Evolutionary conservation across 1,140 invertebrate species (phyloP).

Genomic region (Aradophagus sp.): DNA sequence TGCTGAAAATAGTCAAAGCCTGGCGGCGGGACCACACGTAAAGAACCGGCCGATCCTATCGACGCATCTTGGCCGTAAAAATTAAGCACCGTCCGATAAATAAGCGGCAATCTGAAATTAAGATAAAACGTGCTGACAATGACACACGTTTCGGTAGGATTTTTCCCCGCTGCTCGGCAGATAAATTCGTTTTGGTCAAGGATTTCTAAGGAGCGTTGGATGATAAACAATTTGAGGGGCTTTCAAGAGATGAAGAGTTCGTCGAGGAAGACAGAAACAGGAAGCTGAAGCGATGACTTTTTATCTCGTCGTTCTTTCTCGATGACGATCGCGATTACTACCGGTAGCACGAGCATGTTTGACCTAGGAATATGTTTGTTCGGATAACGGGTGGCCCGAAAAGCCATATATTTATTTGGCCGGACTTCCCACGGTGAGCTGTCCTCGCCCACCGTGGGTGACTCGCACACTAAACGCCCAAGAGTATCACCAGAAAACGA

Average conservation of each 20-base stretch:
- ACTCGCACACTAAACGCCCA: constrained; percentile 32
- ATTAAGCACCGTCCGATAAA: constrained; percentile 74
- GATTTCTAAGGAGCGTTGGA: too few relatives aligned
- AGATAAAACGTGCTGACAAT: constrained; percentile 69
- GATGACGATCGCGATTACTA: constrained; percentile 38
- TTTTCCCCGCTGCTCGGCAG: constrained; percentile 48
- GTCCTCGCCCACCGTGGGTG: constrained; percentile 56
- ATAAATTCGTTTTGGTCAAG: constrained; percentile 19
- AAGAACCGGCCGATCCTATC: constrained; percentile 63
- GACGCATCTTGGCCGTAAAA: constrained; percentile 71
- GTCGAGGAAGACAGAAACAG: constrained; percentile 3
- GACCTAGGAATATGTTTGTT: constrained; percentile 50
- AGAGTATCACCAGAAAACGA: constrained; percentile 50
- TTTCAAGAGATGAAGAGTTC: neutral
- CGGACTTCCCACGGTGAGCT: constrained; percentile 59
- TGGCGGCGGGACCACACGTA: constrained; percentile 62
- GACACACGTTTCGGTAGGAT: constrained; percentile 48
- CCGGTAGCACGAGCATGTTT: constrained; percentile 52
- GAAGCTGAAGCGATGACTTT: constrained; percentile 15
- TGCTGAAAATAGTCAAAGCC: constrained; percentile 5
- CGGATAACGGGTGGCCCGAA: constrained; percentile 58
- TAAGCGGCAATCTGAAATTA: constrained; percentile 74
- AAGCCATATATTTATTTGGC: constrained; percentile 54
- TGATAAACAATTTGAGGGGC: constrained; percentile 1
- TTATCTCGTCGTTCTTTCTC: constrained; percentile 15